Evolutionary conservation across 2,113 vertebrate species (phyloP).

Genomic region (Castor canadensis): DNA sequence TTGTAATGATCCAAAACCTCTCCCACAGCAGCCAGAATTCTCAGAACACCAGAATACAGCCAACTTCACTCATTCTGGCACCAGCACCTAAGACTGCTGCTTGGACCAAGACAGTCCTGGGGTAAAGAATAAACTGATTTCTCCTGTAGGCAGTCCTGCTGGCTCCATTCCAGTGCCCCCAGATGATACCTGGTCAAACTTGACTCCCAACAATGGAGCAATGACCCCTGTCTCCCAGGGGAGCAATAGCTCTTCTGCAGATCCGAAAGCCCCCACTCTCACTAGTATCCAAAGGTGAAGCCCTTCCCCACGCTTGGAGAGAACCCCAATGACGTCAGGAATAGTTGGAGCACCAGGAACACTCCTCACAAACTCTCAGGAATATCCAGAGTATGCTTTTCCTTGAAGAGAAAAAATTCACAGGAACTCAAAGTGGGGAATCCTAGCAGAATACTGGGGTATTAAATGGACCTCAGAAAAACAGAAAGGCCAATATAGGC

Average conservation of each 20-base stretch:
- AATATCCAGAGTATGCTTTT: constrained; percentile 99
- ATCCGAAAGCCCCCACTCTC: constrained; percentile 87
- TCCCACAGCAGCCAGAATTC: constrained; percentile 89
- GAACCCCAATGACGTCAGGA: constrained; percentile 97
- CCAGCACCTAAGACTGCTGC: constrained; percentile 85
- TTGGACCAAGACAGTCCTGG: constrained; percentile 91
- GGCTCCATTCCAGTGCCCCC: constrained; percentile 87
- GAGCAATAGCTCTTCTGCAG: constrained; percentile 87
- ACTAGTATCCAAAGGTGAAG: constrained; percentile 91
- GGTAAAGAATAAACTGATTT: constrained; percentile 92
- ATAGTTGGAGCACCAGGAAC: constrained; percentile 97
- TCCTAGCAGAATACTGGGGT: constrained; percentile 88
- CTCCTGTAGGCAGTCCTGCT: constrained; percentile 89
- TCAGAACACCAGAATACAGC: constrained; percentile 92
- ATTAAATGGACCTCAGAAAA: constrained; percentile 91
- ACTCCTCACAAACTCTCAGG: constrained; percentile 95
- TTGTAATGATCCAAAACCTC: constrained; percentile 91
- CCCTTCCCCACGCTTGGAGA: constrained; percentile 93
- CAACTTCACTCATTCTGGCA: constrained; percentile 88
- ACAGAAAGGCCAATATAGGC: constrained; percentile 97
- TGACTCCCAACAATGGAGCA: constrained; percentile 87
- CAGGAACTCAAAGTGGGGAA: constrained; percentile 88
- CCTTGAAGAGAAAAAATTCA: constrained; percentile 94
- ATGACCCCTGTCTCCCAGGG: constrained; percentile 89
- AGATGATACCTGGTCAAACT: constrained; percentile 89